Conservation (phyloP, 2,888 invertebrate genomes). For the Apoda limacodes region DNA sequence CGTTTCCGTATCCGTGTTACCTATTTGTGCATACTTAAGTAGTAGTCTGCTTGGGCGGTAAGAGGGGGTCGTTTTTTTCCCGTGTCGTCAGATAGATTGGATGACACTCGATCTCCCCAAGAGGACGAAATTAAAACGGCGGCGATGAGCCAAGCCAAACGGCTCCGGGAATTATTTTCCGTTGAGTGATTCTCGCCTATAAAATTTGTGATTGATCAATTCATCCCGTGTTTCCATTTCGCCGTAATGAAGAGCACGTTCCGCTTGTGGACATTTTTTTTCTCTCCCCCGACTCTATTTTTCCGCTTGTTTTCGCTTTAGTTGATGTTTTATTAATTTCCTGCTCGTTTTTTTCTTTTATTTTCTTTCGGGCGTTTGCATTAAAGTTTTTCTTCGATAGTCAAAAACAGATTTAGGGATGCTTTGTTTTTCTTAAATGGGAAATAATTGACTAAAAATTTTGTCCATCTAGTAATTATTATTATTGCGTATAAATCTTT, state of each 20-base stretch:
- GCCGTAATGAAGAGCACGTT: slow-evolving; percentile 62
- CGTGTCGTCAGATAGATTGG: slow-evolving; percentile 64
- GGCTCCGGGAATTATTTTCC: slow-evolving; percentile 64
- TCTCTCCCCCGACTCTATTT: slow-evolving; percentile 48
- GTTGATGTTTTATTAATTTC: slow-evolving; percentile 65
- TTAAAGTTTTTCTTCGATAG: no score
- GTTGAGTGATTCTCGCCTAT: slow-evolving; percentile 68
- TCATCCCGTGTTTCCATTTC: slow-evolving; percentile 61
- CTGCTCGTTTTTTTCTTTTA: slow-evolving; percentile 30
- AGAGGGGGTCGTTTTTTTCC: slow-evolving; percentile 37
- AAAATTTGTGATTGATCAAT: slow-evolving; percentile 70
- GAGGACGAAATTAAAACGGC: slow-evolving; percentile 67
- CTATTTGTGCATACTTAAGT: no score
- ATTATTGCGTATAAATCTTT: no score
- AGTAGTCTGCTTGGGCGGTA: slow-evolving; percentile 24
- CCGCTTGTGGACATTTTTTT: slow-evolving; percentile 46
- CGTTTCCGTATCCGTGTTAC: no score
- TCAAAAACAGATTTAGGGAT: slow-evolving; percentile 49
- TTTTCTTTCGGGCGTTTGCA: slow-evolving; percentile 29
- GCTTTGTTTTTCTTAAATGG: no score
- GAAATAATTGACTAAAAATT: no score
- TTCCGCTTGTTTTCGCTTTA: slow-evolving; percentile 63
- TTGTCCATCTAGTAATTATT: no score
- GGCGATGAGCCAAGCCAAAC: slow-evolving; percentile 63
- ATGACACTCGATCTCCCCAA: slow-evolving; percentile 68